Evolutionary conservation across 2,888 invertebrate species (phyloP), one percentile per base, ranked within the genome.

Genomic region (Drosophila incognita): DNA sequence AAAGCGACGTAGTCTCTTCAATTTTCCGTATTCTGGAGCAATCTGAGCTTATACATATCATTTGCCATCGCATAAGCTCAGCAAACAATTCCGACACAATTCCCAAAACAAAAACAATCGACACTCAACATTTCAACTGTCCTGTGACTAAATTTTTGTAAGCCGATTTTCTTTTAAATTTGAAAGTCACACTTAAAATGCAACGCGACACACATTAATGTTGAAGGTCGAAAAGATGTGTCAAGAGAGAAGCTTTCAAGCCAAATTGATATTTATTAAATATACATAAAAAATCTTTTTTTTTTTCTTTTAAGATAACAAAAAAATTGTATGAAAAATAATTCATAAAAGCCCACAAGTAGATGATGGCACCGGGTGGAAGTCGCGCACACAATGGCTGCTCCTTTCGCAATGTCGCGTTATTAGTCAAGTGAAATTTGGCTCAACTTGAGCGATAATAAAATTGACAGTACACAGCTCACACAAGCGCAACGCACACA

Each of bases 381-480:
- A 35, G 24, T 29, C 21, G 24, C 6, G 52, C 6, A 5, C n/a
- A 54, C 65, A 58, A 56, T 65, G 68, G 72, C 65, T 77, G 63
- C 48, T 64, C 75, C 70, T 68, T 72, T 72, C 59, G 65, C 70
- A 70, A 66, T 74, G 68, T 70, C 62, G 54, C 70, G 87, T 71
- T 88, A 86, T 88, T 86, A 90, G 86, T 88, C 90, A 81, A 88
- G 84, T 83, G 67, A 83, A 83, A 85, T 85, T 83, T 83, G 69
- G 69, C 76, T 83, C 79, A 83, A 79, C 66, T 70, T 74, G 62
- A 73, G 84, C 74, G 70, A 58, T 88, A 90, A 88, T 88, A 79
- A 74, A 86, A 88, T 83, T 86, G 76, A 77, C 87, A 78, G 79
- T 52, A 66, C 38, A 49, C 62, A 33, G 33, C 0, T 4, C 11